Evolutionary conservation across 2,888 invertebrate genomes (phyloP), one percentile per base, ranked within the genome.

Genomic region (Phortica okadai): DNA sequence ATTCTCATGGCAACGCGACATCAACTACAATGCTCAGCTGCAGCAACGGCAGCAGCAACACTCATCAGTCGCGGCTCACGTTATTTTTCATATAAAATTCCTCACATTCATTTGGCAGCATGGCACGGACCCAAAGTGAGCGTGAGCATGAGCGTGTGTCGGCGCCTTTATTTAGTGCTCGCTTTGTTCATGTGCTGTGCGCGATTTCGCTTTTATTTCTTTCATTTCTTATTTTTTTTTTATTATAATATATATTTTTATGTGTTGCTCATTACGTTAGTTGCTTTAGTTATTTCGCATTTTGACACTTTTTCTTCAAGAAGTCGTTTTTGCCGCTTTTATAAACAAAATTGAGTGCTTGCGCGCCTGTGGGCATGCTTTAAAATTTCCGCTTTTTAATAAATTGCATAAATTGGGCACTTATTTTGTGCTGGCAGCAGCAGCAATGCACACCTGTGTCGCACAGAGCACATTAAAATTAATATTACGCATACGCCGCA

Each of bases 1-100:
- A 85, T 85, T 84, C 84, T 82, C 83, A 82, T 82, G 84, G 82
- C 85, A 86, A 80, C 77, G 74, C 25, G 62, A 62, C 62, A 62
- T 59, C 59, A 59, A 16, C 59, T n/a, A 16, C 10, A 45, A 45
- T 8, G 10, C 50, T 50, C 50, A 50, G 50, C 50, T 50, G 50
- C 33, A 33, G 33, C 33, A 21, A 21, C 21, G 21, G n/a, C 14
- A 56, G 6, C 56, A 56, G 56, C 56, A 56, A 56, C 56, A 56
- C 10, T 25, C 59, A 59, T 4, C 59, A n/a, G 8, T 6, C 62
- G 25, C 10, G 33, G 41, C 41, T 21, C 64, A 25, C 45, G 45
- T 69, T 69, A 69, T 69, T 50, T 69, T 69, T 69, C 45, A 69
- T 69, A 50, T 50, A 69, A 69, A 69, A 69, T 50, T 50, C 21